Evolutionary conservation across 30 jellyfish, hydroid and myxozoan species (phyloP).

Genomic region (Sanderia malayensis): DNA sequence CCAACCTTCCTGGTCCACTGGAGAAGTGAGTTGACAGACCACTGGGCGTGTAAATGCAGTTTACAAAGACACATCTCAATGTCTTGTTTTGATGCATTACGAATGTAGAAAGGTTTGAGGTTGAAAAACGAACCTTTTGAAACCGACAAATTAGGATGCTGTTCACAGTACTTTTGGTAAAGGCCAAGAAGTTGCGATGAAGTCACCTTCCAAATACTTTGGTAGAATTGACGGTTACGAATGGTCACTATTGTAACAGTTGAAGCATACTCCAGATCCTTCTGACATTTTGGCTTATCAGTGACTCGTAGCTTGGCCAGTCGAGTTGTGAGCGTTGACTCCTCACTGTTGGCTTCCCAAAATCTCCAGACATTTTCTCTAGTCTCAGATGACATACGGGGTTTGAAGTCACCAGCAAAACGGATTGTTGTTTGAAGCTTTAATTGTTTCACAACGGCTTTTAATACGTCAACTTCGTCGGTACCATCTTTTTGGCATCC

Average conservation of each 20-base stretch:
- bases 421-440: constrained; percentile 6
- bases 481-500: constrained; percentile 1
- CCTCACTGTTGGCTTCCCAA: constrained; percentile 2
- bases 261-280: constrained; percentile 17
- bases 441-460: constrained; percentile 9
- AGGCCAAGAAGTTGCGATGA: constrained; percentile 7
- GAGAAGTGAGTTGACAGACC: constrained; percentile 1
- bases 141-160: constrained; percentile 11
- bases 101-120: constrained; percentile 16
- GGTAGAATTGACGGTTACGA: constrained; percentile 20
- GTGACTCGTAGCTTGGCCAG: not conserved
- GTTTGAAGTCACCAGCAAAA: constrained; percentile 1
- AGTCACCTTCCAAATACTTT: constrained; percentile 12
- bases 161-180: not conserved
- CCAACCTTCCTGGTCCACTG: not conserved
- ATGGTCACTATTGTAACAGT: constrained; percentile 10
- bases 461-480: constrained; percentile 1
- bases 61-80: constrained; percentile 10
- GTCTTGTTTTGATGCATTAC: constrained; percentile 6
- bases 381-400: constrained; percentile 1
- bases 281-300: constrained; percentile 6
- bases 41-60: constrained; percentile 3
- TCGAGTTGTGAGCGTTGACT: constrained; percentile 14
- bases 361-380: constrained; percentile 16
- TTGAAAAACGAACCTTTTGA: no score